phyloP scores from a whole-genome alignment of 2,888 invertebrate genomes.

The Ophion ellenae region DNA sequence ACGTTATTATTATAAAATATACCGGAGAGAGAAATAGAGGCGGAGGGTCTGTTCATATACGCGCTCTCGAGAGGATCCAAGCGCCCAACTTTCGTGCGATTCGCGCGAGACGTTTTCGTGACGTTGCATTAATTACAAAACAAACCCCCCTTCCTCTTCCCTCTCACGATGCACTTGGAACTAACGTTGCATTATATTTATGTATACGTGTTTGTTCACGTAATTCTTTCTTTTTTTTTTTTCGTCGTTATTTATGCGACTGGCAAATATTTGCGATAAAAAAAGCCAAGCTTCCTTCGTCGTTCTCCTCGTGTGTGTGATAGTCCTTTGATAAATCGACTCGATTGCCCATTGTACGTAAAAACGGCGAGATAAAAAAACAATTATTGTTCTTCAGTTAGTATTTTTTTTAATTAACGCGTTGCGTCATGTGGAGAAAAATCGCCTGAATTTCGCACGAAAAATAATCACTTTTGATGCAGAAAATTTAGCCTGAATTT shows the following conservation, averaged over 20 bases:
- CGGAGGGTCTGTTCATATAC: constrained; percentile 5
- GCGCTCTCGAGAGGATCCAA: constrained; percentile 39
- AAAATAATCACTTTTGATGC: no score
- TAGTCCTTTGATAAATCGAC: no score
- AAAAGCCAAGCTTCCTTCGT: background rate
- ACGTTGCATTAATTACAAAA: constrained; percentile 77
- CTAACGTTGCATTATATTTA: constrained; percentile 40
- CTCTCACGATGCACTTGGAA: constrained; percentile 32
- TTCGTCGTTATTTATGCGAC: background rate
- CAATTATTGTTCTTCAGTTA: no score
- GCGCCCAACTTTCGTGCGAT: constrained; percentile 38
- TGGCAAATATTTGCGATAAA: background rate
- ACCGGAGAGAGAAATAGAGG: background rate
- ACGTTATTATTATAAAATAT: constrained; percentile 16
- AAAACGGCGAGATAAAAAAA: no score
- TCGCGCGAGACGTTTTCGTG: constrained; percentile 72
- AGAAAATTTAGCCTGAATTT: no score
- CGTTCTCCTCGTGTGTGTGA: background rate
- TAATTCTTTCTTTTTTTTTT: background rate
- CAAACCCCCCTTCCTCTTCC: background rate
- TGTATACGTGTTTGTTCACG: constrained; percentile 10
- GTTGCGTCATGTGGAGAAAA: no score
- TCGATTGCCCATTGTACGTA: no score
- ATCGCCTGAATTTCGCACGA: no score
- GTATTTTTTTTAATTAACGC: no score